These are phyloP conservation scores for Eulemur macaco DNA, from an alignment of 2,113 vertebrate genomes.

Conservation along the genomic window DNA sequence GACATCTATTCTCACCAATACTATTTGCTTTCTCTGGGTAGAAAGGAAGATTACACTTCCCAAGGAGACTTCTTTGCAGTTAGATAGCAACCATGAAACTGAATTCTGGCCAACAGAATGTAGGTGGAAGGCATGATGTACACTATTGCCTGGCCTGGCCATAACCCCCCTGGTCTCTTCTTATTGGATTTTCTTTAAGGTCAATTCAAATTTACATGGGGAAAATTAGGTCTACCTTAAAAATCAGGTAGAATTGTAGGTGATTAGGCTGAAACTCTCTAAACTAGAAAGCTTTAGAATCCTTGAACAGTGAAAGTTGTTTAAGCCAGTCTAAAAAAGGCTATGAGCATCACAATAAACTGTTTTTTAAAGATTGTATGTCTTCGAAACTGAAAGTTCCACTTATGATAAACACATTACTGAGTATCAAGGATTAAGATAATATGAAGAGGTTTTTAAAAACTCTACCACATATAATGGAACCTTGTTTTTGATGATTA, in stretches of 20 bases:
- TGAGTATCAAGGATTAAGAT: constrained; percentile 20
- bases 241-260: constrained; percentile 9
- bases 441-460: background rate
- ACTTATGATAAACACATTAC: background rate
- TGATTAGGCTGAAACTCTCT: background rate
- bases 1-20: background rate
- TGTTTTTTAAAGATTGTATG: background rate
- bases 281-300: constrained; percentile 39
- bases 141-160: background rate
- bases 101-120: background rate
- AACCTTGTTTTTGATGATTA: background rate
- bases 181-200: background rate
- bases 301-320: background rate
- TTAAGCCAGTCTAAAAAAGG: background rate
- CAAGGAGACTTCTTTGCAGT: background rate
- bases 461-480: background rate
- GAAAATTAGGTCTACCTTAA: constrained; percentile 13
- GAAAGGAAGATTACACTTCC: background rate
- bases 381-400: background rate
- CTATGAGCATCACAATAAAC: background rate
- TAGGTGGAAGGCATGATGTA: background rate
- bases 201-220: background rate
- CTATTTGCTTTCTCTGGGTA: background rate
- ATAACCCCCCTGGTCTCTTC: background rate
- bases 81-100: background rate